Percentiles rank a stretch among this genome's conserved stretches.
These are phyloP conservation scores for Hozukius guyotensis DNA, from an alignment of 2,797 vertebrate species.

Conservation along the genomic window DNA sequence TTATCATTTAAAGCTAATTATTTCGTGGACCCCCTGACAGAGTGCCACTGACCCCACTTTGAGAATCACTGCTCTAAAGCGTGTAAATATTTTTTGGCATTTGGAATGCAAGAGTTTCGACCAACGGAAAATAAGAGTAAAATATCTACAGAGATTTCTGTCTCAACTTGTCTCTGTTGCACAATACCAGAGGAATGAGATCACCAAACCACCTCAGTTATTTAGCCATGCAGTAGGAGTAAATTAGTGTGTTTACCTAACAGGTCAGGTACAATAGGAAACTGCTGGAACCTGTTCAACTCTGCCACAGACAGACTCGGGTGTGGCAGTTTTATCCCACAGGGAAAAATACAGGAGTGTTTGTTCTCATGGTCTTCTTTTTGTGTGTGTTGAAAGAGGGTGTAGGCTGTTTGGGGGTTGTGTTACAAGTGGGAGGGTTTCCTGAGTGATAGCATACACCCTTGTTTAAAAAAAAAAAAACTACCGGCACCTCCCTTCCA, in stretches of 20 bases:
- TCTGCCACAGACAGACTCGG: not conserved
- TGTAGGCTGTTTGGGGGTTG: slow-evolving; percentile 1
- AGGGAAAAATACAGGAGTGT: slow-evolving; percentile 1
- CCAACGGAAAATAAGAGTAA: not conserved
- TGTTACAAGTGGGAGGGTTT: slow-evolving; percentile 47
- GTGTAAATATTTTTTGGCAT: not conserved
- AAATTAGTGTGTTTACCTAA: not conserved
- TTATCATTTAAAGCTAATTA: no score
- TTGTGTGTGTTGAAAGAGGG: slow-evolving; percentile 32
- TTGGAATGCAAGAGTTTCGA: slow-evolving; percentile 8
- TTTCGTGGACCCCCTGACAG: no score
- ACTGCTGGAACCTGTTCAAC: not conserved
- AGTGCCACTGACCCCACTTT: no score
- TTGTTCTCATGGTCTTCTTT: not conserved
- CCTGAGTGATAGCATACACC: not conserved
- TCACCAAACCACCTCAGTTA: not conserved
- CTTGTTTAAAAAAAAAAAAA: not conserved
- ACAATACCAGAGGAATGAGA: slow-evolving; percentile 26
- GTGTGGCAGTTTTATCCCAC: slow-evolving; percentile 33
- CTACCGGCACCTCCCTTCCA: slow-evolving; percentile 16
- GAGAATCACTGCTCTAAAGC: not conserved
- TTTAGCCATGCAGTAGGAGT: not conserved
- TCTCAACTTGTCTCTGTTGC: slow-evolving; percentile 39
- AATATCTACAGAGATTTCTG: not conserved
- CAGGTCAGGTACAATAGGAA: not conserved